A percentile compares a stretch with the other conserved stretches of the same genome.
These are phyloP conservation scores for Porites lutea DNA, from an alignment of 64 coral and sea anemone genomes.

Conservation along the genomic window DNA sequence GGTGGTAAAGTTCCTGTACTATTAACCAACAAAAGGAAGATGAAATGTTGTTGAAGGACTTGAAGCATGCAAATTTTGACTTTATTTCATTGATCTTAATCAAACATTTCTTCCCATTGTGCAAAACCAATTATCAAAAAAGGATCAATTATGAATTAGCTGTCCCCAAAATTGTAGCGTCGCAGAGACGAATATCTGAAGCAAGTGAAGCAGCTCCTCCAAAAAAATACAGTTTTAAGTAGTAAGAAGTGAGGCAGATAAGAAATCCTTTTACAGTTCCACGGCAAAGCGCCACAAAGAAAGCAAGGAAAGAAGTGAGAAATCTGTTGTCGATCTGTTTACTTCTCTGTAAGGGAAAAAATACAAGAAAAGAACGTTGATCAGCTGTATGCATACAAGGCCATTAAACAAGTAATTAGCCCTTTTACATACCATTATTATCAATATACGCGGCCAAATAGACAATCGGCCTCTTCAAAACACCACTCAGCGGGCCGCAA, in stretches of 20 bases:
- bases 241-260: background rate
- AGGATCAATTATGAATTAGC: background rate
- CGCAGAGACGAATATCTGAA: background rate
- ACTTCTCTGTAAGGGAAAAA: background rate
- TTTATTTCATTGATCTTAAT: background rate
- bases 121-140: background rate
- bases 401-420: background rate
- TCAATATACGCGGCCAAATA: too few species aligned
- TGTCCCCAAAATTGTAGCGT: constrained; percentile 1
- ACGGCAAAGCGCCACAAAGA: background rate
- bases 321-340: background rate
- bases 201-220: constrained; percentile 3
- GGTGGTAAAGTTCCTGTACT: constrained; percentile 2
- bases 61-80: constrained; percentile 10
- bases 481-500: too few species aligned
- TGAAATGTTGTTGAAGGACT: constrained; percentile 10
- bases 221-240: background rate
- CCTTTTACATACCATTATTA: too few species aligned
- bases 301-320: too few species aligned
- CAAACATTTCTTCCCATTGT: constrained; percentile 10
- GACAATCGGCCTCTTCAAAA: too few species aligned
- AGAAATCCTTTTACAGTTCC: constrained; percentile 5
- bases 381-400: background rate
- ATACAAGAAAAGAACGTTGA: constrained; percentile 6
- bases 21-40: background rate